phyloP scores from a whole-genome alignment of 1,140 invertebrate genomes.

The Sitodiplosis mosellana region DNA sequence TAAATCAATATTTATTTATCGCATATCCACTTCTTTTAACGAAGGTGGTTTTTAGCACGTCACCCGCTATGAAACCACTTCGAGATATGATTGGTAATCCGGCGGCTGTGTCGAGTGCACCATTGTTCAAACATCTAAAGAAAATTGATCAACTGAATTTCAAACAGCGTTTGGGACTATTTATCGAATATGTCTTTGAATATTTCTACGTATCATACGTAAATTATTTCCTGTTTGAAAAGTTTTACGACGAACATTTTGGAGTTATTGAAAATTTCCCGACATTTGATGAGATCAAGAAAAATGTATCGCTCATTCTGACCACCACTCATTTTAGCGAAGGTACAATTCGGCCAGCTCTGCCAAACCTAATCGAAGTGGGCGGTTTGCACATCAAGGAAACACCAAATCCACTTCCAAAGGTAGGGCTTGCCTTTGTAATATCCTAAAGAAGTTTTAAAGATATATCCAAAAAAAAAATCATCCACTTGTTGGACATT shows the following conservation, averaged over 20 bases:
- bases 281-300: background rate
- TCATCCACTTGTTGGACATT: too few species aligned
- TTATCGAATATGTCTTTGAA: background rate
- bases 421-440: slow-evolving; percentile 8
- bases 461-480: too few species aligned
- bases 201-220: background rate
- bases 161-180: background rate
- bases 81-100: slow-evolving; percentile 1
- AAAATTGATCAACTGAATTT: background rate
- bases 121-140: background rate
- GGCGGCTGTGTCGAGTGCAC: background rate
- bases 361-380: slow-evolving; percentile 35
- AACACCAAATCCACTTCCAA: slow-evolving; percentile 13
- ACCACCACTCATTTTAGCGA: slow-evolving; percentile 29
- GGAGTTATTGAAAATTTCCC: background rate
- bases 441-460: background rate
- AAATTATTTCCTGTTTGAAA: background rate
- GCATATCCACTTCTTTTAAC: too few species aligned
- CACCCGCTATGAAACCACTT: background rate
- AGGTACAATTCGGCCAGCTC: slow-evolving; percentile 23
- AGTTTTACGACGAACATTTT: background rate
- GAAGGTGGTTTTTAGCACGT: background rate
- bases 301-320: slow-evolving; percentile 23
- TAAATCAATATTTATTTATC: too few species aligned
- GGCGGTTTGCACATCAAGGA: slow-evolving; percentile 34